Conservation (phyloP, 23 tunicate genomes). For the Trididemnum clinides region DNA sequence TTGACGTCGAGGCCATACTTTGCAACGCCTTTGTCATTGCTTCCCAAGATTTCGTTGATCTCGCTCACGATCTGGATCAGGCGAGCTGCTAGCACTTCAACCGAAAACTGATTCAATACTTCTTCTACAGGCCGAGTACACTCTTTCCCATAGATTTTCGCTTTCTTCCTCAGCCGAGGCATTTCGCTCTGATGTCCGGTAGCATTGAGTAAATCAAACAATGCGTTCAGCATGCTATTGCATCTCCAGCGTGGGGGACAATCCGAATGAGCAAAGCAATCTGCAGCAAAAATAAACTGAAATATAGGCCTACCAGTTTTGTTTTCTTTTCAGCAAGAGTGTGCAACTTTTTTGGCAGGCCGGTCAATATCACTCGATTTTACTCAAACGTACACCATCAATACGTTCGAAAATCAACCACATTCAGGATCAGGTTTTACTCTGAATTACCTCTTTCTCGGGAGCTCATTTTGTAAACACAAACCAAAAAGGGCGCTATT, state of each 20-base stretch:
- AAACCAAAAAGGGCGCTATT: too few relatives aligned
- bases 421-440: too few relatives aligned
- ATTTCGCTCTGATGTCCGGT: background rate
- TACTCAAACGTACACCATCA: too few relatives aligned
- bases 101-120: background rate
- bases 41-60: constrained; percentile 16
- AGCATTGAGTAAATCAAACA: background rate
- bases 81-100: background rate
- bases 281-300: background rate
- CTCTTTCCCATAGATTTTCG: constrained; percentile 39
- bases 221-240: background rate
- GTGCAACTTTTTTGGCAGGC: too few relatives aligned
- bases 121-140: background rate
- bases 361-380: too few relatives aligned
- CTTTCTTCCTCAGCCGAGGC: background rate
- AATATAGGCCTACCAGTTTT: too few relatives aligned
- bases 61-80: background rate
- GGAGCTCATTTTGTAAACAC: too few relatives aligned
- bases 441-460: too few relatives aligned
- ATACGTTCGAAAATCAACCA: too few relatives aligned
- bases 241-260: constrained; percentile 19
- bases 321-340: too few relatives aligned
- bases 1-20: background rate
- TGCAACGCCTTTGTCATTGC: background rate
- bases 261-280: constrained; percentile 17